A percentile compares a stretch with the other conserved stretches of the same genome.
Conservation (phyloP, 2,113 vertebrate genomes). For the Caracal caracal region DNA sequence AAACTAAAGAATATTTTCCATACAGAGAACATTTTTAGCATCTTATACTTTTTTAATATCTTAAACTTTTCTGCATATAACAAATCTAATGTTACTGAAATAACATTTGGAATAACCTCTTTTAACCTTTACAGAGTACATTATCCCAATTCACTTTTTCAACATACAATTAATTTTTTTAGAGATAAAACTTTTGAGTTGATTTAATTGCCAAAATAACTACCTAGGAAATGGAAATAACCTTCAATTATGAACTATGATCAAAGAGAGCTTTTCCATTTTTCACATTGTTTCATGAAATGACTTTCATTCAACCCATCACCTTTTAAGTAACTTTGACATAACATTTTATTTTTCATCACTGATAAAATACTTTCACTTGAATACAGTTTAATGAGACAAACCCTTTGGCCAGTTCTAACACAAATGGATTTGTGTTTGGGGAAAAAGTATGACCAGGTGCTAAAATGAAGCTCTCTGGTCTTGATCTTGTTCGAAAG, state of each 20-base stretch:
- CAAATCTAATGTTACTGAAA: constrained; percentile 66
- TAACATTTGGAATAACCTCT: constrained; percentile 72
- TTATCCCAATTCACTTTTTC: constrained; percentile 72
- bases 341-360: constrained; percentile 70
- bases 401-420: constrained; percentile 50
- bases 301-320: constrained; percentile 68
- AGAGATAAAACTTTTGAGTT: constrained; percentile 75
- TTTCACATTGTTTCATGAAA: constrained; percentile 73
- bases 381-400: constrained; percentile 66
- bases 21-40: constrained; percentile 19
- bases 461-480: background rate
- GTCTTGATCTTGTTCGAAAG: background rate
- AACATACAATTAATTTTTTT: constrained; percentile 80
- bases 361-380: constrained; percentile 66
- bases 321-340: constrained; percentile 76
- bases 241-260: constrained; percentile 77
- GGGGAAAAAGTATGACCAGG: background rate
- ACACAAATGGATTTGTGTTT: constrained; percentile 24
- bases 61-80: constrained; percentile 57
- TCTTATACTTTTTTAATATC: constrained; percentile 50
- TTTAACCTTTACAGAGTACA: constrained; percentile 71
- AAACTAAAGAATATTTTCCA: constrained; percentile 13
- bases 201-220: constrained; percentile 82
- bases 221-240: constrained; percentile 79
- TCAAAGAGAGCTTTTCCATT: constrained; percentile 74